Evolutionary conservation across 1,140 invertebrate species (phyloP).

Genomic region (Apocrypta bakeri): DNA sequence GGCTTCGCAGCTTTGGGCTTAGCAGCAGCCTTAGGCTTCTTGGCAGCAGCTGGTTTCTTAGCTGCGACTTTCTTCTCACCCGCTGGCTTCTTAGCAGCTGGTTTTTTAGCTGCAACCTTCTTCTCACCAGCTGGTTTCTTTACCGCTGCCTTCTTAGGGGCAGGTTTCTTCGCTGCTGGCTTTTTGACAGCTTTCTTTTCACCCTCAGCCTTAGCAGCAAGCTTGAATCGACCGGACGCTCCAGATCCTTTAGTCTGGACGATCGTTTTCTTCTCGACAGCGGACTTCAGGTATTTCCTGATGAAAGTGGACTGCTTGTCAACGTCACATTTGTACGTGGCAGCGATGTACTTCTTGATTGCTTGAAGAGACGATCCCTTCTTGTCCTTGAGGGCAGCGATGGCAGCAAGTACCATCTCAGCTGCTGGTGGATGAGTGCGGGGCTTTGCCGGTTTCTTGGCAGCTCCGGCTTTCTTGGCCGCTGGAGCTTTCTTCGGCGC

Average conservation of each 20-base stretch:
- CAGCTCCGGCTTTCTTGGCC: slow-evolving; percentile 68
- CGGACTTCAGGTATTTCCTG: slow-evolving; percentile 76
- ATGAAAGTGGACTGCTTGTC: slow-evolving; percentile 78
- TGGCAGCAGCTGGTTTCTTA: slow-evolving; percentile 28
- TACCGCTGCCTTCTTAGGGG: slow-evolving; percentile 1
- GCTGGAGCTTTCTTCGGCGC: slow-evolving; percentile 35
- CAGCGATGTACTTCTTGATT: slow-evolving; percentile 79
- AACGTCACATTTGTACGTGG: slow-evolving; percentile 77
- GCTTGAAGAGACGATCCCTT: slow-evolving; percentile 78
- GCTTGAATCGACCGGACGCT: slow-evolving; percentile 78
- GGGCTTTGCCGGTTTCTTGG: slow-evolving; percentile 69
- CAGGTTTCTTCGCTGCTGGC: slow-evolving; percentile 20
- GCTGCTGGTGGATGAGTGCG: slow-evolving; percentile 73
- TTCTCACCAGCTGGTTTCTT: slow-evolving; percentile 3
- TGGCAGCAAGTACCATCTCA: slow-evolving; percentile 77
- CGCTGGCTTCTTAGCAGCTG: slow-evolving; percentile 7
- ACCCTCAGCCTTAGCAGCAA: slow-evolving; percentile 53
- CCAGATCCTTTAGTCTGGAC: slow-evolving; percentile 79
- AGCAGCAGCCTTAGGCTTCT: background rate
- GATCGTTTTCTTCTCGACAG: slow-evolving; percentile 75
- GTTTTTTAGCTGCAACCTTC: slow-evolving; percentile 6
- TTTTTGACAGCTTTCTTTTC: slow-evolving; percentile 18
- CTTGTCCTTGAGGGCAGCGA: slow-evolving; percentile 77
- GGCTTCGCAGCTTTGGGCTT: slow-evolving; percentile 14
- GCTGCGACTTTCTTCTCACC: background rate